Percentiles rank a stretch among this genome's conserved stretches.
phyloP scores from a whole-genome alignment of 2,797 vertebrate genomes.

The Hephaestus fuliginosus region DNA sequence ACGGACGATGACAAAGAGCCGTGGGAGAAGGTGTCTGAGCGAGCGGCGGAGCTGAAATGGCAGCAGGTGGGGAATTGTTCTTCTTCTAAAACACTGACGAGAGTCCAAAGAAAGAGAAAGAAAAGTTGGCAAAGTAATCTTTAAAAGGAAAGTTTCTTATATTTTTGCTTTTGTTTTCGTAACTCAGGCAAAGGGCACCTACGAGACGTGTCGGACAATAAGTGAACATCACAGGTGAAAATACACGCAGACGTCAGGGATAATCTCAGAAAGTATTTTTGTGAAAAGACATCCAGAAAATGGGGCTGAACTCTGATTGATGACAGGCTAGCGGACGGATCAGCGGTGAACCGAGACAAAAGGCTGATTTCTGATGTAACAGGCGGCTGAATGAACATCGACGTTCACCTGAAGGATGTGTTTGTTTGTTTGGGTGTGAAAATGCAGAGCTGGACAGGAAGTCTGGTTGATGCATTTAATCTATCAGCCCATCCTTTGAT shows the following conservation, averaged over 20 bases:
- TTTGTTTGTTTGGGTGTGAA: neutral
- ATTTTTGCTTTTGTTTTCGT: neutral
- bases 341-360: neutral
- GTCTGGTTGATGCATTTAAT: neutral
- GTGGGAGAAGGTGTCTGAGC: slow-evolving; percentile 26
- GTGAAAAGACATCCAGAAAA: neutral
- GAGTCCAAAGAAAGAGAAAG: neutral
- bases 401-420: neutral
- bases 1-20: neutral
- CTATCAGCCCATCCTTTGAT: neutral
- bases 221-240: neutral
- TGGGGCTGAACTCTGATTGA: neutral
- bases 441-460: neutral
- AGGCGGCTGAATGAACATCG: neutral
- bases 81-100: neutral
- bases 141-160: neutral
- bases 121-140: neutral
- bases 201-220: neutral
- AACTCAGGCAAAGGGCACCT: neutral
- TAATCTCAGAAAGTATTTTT: neutral
- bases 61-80: slow-evolving; percentile 4
- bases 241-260: neutral
- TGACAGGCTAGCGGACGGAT: neutral
- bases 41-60: neutral
- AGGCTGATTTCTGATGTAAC: neutral